Conservation (phyloP, 2,888 invertebrate species). For the Cyclophora punctaria region DNA sequence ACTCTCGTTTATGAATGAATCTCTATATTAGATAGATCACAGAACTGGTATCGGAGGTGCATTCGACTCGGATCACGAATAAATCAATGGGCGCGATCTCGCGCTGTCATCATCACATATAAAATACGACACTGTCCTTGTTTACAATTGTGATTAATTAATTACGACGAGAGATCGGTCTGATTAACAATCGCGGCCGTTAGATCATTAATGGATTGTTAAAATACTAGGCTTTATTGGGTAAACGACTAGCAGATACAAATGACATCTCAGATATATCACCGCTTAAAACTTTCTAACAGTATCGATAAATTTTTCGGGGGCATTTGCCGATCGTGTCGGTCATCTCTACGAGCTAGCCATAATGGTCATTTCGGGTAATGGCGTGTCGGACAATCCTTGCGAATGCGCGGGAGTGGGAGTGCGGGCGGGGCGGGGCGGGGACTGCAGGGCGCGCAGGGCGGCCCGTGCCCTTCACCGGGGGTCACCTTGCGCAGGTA, state of each 20-base stretch:
- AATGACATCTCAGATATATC: constrained; percentile 5
- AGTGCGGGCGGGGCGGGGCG: constrained; percentile 30
- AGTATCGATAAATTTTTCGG: constrained; percentile 8
- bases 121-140: constrained; percentile 23
- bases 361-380: constrained; percentile 55
- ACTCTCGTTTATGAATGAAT: constrained; percentile 2
- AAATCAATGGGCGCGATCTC: constrained; percentile 24
- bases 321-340: constrained; percentile 10
- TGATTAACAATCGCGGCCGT: constrained; percentile 23
- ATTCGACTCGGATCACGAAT: constrained; percentile 9
- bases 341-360: constrained; percentile 24
- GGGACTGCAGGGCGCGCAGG: constrained; percentile 48
- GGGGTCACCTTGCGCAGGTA: constrained; percentile 70
- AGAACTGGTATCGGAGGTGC: constrained; percentile 7
- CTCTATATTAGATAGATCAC: constrained; percentile 5
- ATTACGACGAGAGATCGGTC: constrained; percentile 21
- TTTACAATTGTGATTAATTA: constrained; percentile 26
- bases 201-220: constrained; percentile 18
- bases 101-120: constrained; percentile 18
- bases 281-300: constrained; percentile 3
- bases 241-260: constrained; percentile 12
- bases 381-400: constrained; percentile 61
- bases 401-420: constrained; percentile 42
- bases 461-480: constrained; percentile 65
- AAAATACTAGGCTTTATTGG: constrained; percentile 19